Evolutionary conservation across 2,888 invertebrate genomes (phyloP), one percentile per base, ranked within the genome.

Genomic region (Eudasyphora cyanicolor): DNA sequence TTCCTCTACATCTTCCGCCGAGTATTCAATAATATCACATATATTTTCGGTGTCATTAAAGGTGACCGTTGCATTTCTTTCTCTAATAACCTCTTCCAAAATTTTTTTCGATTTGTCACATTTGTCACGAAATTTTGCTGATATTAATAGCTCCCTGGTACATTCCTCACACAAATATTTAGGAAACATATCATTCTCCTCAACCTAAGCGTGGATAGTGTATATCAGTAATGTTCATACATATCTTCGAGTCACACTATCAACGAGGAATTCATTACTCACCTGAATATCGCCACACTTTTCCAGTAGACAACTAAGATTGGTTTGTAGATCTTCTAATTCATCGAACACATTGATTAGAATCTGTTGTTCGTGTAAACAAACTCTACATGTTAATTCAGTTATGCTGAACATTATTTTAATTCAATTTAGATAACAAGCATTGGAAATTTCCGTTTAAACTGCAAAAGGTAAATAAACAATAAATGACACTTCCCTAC

Each of bases 131-230:
- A 92, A 92, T 80, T 89, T 90, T 1, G 89, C 90, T 0, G 90
- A 86, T 12, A 90, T 87, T 2, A 92, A 77, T 1, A 92, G 85
- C 77, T 92, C 92, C 8, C 87, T 87, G 0, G 91, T 90, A 54
- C 92, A 92, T 35, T 89, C 88, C 32, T 89, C 88, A 51, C 92
- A 92, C 27, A 92, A 85, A 38, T 89, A 89, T 82, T 91, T 90
- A 0, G 91, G 89, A 64, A 87, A 87, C n/a, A 29, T 74, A 85
- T 91, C 90, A 0, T 49, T 64, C 12, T 81, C 84, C 14, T 88
- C 86, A 0, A 91, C 87, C 91, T 92, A n/a, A 7, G 76, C 70
- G 54, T 5, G 64, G 3, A 24, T 5, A 6, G 4, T 21, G n/a
- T n/a, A n/a, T n/a, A n/a, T n/a, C n/a, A 17, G 38, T 19, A 8